These are phyloP conservation scores for Caenorhabditis remanei DNA, from an alignment of 1,140 invertebrate genomes.

Conservation along the genomic window DNA sequence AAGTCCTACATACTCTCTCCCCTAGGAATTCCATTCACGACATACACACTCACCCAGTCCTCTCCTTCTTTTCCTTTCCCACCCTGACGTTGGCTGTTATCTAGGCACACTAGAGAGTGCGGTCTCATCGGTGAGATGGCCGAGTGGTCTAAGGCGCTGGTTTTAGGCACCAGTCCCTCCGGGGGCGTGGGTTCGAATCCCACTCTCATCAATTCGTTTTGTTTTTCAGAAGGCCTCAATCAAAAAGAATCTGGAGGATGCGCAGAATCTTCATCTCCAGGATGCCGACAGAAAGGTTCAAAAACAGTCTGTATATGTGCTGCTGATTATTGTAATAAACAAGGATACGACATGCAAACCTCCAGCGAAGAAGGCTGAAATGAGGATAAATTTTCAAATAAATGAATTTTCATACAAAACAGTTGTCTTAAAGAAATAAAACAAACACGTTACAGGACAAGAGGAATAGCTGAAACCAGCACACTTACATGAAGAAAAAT, in stretches of 20 bases:
- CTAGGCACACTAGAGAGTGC: neutral
- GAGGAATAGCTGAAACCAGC: neutral
- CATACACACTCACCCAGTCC: neutral
- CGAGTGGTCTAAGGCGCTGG: slow-evolving; percentile 80
- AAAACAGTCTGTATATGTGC: neutral
- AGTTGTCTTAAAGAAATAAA: neutral
- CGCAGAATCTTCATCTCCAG: neutral
- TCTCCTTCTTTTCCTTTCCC: neutral
- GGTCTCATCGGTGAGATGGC: slow-evolving; percentile 77
- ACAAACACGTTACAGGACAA: neutral
- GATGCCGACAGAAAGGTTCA: slow-evolving; percentile 13
- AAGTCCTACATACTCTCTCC: neutral
- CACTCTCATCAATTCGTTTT: slow-evolving; percentile 66
- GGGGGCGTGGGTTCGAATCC: slow-evolving; percentile 80
- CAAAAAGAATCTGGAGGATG: slow-evolving; percentile 17
- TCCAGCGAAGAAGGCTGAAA: slow-evolving; percentile 5
- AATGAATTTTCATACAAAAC: slow-evolving; percentile 10
- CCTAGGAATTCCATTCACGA: neutral
- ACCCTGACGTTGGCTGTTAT: neutral
- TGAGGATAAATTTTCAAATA: neutral
- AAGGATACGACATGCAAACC: slow-evolving; percentile 25
- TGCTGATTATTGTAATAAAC: slow-evolving; percentile 29
- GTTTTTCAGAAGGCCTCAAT: slow-evolving; percentile 14
- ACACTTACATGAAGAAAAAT: neutral
- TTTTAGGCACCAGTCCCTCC: slow-evolving; percentile 80